phyloP scores from a whole-genome alignment of 2,797 vertebrate species.

The Buphagus erythrorhynchus region DNA sequence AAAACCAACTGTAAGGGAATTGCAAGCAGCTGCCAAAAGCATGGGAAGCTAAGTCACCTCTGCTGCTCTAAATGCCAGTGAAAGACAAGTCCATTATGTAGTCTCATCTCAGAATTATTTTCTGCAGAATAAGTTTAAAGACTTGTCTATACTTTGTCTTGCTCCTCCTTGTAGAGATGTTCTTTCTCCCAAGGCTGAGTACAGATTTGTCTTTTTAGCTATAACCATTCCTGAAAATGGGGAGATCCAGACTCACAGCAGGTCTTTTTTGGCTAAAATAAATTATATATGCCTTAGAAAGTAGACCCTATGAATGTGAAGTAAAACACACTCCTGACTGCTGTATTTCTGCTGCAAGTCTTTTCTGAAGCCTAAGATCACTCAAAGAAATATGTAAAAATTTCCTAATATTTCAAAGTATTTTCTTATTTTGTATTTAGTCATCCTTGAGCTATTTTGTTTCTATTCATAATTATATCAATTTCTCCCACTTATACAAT shows the following conservation, averaged over 20 bases:
- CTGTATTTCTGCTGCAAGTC: not conserved
- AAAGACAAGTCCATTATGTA: not conserved
- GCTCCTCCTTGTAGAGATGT: accelerated
- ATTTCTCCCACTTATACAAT: not conserved
- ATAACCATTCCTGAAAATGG: not conserved
- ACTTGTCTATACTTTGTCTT: not conserved
- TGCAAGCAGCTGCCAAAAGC: not conserved
- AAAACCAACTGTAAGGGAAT: not conserved
- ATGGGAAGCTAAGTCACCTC: not conserved
- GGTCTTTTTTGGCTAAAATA: not conserved
- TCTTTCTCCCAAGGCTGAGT: not conserved
- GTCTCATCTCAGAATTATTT: not conserved
- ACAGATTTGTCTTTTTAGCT: not conserved
- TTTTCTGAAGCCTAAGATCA: not conserved
- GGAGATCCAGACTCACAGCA: not conserved
- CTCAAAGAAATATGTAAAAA: not conserved
- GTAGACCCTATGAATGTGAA: not conserved
- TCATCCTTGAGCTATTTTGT: not conserved
- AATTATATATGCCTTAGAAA: not conserved
- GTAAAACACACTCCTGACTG: not conserved
- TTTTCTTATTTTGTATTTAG: not conserved
- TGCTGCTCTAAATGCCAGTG: not conserved
- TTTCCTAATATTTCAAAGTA: not conserved
- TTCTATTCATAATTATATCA: not conserved
- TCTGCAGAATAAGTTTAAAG: not conserved